phyloP scores from a whole-genome alignment of 2,797 vertebrate species.

The Rhinatrema bivittatum region DNA sequence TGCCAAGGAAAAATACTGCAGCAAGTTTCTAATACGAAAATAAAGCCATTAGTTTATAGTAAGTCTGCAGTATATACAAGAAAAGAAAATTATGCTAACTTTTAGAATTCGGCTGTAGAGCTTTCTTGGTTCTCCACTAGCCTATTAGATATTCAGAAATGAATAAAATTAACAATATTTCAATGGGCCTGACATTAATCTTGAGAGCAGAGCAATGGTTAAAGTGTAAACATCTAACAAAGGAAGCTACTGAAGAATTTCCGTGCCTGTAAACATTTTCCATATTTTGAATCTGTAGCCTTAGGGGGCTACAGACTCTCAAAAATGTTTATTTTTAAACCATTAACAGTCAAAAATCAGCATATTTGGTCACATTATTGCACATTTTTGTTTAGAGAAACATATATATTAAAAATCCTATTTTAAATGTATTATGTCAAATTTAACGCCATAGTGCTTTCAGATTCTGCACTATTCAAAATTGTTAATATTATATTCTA shows the following conservation, averaged over 20 bases:
- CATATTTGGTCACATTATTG: no score
- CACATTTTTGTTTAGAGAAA: no score
- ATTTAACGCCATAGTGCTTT: no score
- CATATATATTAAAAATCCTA: no score
- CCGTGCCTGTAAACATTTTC: slow-evolving; percentile 24
- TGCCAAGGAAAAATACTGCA: neutral
- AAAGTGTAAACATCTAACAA: slow-evolving; percentile 25
- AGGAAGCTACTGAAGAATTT: slow-evolving; percentile 27
- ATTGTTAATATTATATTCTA: no score
- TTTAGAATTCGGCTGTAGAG: slow-evolving; percentile 24
- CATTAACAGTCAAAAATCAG: no score
- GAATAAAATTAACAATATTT: slow-evolving; percentile 12
- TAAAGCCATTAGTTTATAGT: neutral
- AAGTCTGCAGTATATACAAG: neutral
- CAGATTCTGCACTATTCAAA: no score
- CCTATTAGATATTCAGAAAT: slow-evolving; percentile 15
- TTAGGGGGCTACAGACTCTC: no score
- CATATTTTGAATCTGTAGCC: neutral
- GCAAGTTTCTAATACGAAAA: slow-evolving; percentile 15
- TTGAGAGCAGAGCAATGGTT: slow-evolving; percentile 4
- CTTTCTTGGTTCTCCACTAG: slow-evolving; percentile 22
- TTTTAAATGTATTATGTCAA: no score
- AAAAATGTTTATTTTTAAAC: no score
- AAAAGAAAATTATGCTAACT: slow-evolving; percentile 10
- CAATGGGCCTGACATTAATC: slow-evolving; percentile 18